Base-by-base conservation (phyloP, 2,113 vertebrate species). In the Phalacrocorax carbo region DNA sequence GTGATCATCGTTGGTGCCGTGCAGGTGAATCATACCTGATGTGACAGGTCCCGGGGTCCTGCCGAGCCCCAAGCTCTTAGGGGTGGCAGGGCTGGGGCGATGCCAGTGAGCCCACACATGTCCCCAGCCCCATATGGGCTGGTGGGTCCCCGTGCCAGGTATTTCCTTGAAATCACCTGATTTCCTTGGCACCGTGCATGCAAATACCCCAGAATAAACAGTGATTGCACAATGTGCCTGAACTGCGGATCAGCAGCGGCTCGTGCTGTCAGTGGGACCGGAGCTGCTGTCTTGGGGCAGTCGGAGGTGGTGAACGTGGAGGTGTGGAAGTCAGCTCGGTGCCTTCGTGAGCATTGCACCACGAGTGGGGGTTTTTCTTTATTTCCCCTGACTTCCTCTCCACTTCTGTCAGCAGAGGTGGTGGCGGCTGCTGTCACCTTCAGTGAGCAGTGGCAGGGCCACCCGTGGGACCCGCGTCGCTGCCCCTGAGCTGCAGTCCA, bases 111-210 rank as follows among this genome's bases (percentile, higher is more conserved):
- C 75, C 55, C 86, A 48, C 2, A 0, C 5, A 3, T 17, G 42
- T n/a, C 60, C 84, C 77, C 57, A 17, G 38, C 44, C 61, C 36
- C 38, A 9, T 16, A 25, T 7, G 17, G 15, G n/a, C 70, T 21
- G 60, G 8, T 0, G 5, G 38, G 27, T 77, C 44, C 77, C 52
- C 0, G 69, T 96, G 96, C 96, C 96, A 97, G 81, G 18, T 4
- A 36, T 44, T 96, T 95, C 94, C 87, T 68, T 72, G 87, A 95
- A 96, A 94, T 80, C 95, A 87, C 78, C 81, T 94, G 95, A 93
- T 71, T 57, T 15, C 61, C 73, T 71, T 91, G 91, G 91, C 84
- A 44, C 44, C 0, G 1, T 3, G 32, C 1, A 0, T 40, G 93
- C 93, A 91, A 95, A 94, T 48, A 40, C 15, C 34, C 71, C 55